Evolutionary conservation across 2,888 invertebrate species (phyloP).

Genomic region (Ametastegia equiseti): DNA sequence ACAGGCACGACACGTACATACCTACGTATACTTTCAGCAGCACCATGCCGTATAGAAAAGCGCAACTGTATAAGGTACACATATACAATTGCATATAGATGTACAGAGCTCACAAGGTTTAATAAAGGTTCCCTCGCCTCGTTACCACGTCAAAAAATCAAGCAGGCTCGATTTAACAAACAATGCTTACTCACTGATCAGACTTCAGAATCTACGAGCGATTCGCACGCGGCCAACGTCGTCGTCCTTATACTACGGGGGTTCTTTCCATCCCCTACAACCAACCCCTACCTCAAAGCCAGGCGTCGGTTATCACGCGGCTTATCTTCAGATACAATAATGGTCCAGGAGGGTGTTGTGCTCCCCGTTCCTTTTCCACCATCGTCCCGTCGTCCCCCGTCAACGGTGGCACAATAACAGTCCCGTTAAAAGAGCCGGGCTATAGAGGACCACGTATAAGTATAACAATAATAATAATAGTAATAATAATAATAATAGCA

Average conservation of each 20-base stretch:
- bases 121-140: conserved; percentile 22
- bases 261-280: conserved; percentile 49
- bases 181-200: conserved; percentile 66
- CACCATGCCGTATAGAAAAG: background rate
- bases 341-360: conserved; percentile 64
- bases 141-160: conserved; percentile 48
- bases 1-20: conserved; percentile 1
- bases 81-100: background rate
- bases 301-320: conserved; percentile 58
- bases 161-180: conserved; percentile 58
- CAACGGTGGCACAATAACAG: conserved; percentile 64
- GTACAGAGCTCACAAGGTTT: background rate
- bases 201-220: conserved; percentile 61
- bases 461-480: conserved; percentile 42
- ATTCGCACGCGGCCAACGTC: conserved; percentile 61
- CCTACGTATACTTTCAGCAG: no score
- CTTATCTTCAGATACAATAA: conserved; percentile 71
- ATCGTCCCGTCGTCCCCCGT: conserved; percentile 10
- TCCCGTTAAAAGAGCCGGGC: conserved; percentile 65
- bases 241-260: conserved; percentile 52
- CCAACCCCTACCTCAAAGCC: conserved; percentile 41
- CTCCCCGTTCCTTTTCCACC: background rate
- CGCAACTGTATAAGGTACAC: background rate
- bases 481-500: conserved; percentile 43
- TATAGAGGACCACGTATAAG: conserved; percentile 6